Conservation (phyloP, 2,797 vertebrate genomes). For the Microtus obscurus region DNA sequence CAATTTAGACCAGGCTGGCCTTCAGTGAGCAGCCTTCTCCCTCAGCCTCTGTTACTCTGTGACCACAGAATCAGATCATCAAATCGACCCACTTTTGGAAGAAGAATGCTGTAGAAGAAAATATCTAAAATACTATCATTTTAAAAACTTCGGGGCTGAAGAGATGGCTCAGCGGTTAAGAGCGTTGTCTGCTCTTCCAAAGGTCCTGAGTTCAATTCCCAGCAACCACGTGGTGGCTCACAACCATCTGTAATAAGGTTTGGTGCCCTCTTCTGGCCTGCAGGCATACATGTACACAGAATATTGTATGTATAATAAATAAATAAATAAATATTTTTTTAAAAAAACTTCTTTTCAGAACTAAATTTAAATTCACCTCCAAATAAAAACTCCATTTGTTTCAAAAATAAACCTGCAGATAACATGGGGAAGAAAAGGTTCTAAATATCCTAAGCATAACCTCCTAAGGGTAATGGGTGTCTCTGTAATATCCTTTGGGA, state of each 20-base stretch:
- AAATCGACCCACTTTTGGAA: constrained; percentile 8
- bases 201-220: no score
- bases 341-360: constrained; percentile 22
- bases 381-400: constrained; percentile 49
- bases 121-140: constrained; percentile 4
- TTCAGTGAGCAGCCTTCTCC: neutral
- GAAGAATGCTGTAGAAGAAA: constrained; percentile 12
- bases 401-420: neutral
- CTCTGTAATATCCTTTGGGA: constrained; percentile 25
- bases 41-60: neutral
- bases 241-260: no score
- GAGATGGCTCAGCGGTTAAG: no score
- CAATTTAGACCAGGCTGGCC: neutral
- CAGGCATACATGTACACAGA: no score
- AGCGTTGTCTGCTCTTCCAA: no score
- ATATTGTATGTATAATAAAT: no score
- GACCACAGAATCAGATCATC: neutral
- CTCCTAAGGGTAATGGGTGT: constrained; percentile 8
- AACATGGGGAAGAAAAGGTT: neutral
- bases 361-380: constrained; percentile 45
- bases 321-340: no score
- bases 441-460: neutral
- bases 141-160: neutral
- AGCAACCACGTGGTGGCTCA: no score
- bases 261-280: no score